A percentile compares a stretch with the other conserved stretches of the same genome.
These are phyloP conservation scores for Cryptoblepharus egeriae DNA, from an alignment of 2,797 vertebrate genomes.

Conservation along the genomic window DNA sequence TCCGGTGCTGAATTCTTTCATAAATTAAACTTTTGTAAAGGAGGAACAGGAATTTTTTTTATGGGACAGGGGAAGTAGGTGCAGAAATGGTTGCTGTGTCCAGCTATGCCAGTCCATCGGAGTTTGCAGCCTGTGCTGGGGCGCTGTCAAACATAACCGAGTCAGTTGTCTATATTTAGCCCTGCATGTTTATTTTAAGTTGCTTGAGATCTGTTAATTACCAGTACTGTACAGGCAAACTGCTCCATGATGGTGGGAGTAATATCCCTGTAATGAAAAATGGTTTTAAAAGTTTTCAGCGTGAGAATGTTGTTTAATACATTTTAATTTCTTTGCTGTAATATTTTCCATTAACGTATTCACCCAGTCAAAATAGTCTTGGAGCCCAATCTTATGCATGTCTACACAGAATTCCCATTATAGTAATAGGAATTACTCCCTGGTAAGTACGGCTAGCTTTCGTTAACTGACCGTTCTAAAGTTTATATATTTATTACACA, in stretches of 20 bases:
- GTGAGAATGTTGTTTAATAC: background rate
- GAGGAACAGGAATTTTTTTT: background rate
- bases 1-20: background rate
- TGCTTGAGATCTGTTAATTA: background rate
- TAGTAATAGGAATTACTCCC: too few relatives aligned
- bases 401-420: too few relatives aligned
- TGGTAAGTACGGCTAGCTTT: too few relatives aligned
- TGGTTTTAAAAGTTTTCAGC: background rate
- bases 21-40: background rate
- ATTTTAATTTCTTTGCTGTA: background rate
- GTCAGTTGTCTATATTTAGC: constrained; percentile 24
- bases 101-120: background rate
- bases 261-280: background rate
- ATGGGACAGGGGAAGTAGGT: too few relatives aligned
- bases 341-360: too few relatives aligned
- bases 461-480: too few relatives aligned
- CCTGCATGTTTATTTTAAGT: constrained; percentile 25
- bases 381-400: too few relatives aligned
- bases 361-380: too few relatives aligned
- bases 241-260: background rate
- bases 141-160: background rate
- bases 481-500: too few relatives aligned
- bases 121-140: background rate
- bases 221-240: background rate
- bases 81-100: background rate